Evolutionary conservation across 2,888 invertebrate species (phyloP), one percentile per base, ranked within the genome.

Genomic region (Ochlodes sylvanus): DNA sequence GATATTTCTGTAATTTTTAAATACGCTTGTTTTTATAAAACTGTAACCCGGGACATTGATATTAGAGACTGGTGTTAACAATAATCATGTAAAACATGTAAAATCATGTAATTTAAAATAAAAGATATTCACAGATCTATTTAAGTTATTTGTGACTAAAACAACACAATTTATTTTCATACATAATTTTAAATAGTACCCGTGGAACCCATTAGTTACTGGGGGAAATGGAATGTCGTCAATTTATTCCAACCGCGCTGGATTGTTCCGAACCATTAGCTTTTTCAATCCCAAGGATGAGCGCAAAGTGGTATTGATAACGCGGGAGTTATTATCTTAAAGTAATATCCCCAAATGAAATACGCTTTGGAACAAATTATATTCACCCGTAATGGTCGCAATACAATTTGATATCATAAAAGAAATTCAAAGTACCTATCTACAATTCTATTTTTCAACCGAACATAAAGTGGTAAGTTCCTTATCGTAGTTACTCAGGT

Each of bases 191-290:
- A 71, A 67, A 69, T 60, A 64, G 34, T 68, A 70, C 32, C 71
- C 61, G 52, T 63, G 69, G 70, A 71, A 72, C 21, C 57, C 57
- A 68, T 68, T 73, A 75, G 73, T 76, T 71, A 68, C 68, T 62
- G 72, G 57, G 85, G 90, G 88, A 91, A 92, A 92, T 89, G 87
- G 85, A 90, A 92, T 84, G 88, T 87, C 89, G 79, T 80, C 90
- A 89, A 90, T 92, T 89, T 87, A 90, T 90, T 90, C 87, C 85
- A 90, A 90, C 89, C 88, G 84, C 85, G 79, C 84, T 83, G 84
- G 83, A 83, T 87, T 87, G 88, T 90, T 92, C 90, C 92, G 80
- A 81, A 72, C 90, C 92, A 91, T 92, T 92, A 87, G 82, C 84
- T 90, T 90, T 89, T 90, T 88, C 88, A 90, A 91, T 91, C 85